Base-by-base conservation (phyloP, 2,113 vertebrate species). In the Donacobius atricapilla region DNA sequence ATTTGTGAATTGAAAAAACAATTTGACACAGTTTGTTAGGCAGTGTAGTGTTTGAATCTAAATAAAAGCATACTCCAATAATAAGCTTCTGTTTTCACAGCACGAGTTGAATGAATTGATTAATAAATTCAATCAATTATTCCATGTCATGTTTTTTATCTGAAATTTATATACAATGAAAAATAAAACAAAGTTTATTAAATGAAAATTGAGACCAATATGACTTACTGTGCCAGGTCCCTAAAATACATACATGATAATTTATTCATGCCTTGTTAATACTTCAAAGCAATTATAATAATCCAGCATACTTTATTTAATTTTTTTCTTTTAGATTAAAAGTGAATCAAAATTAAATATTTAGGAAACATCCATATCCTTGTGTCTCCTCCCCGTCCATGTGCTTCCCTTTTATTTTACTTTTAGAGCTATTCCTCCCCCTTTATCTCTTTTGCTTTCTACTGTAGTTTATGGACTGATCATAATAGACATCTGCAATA, bases 241-340 rank as follows among this genome's bases (percentile, higher is more conserved):
- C 76, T 91, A 76, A 93, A 94, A 96, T 81, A 83, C 48, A 83
- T 51, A 78, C 40, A 86, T 44, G 47, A 39, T 87, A 70, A 94
- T 95, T 84, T 94, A 92, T 95, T 92, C 80, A 83, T 65, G 65
- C 42, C 69, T 95, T 94, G 60, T 89, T 96, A 91, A 71, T 89
- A 73, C 82, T 91, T 95, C 76, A 96, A 89, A 94, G 66, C 19
- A 66, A 80, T 90, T 35, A 70, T 83, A 89, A 94, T 82, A 96
- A 93, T 93, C 51, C 33, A 83, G 8, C 35, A 44, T 68, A 81
- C 87, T 97, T 96, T 85, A 77, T 93, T 93, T 82, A 51, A 3
- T 8, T 91, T 90, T 91, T 94, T 87, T 58, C 47, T 68, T 93
- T 68, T 84, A 87, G 81, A 92, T 93, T 94, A 47, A 72, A 91